These are phyloP conservation scores for Cartodere bifasciata DNA, from an alignment of 2,888 invertebrate species.

Conservation along the genomic window DNA sequence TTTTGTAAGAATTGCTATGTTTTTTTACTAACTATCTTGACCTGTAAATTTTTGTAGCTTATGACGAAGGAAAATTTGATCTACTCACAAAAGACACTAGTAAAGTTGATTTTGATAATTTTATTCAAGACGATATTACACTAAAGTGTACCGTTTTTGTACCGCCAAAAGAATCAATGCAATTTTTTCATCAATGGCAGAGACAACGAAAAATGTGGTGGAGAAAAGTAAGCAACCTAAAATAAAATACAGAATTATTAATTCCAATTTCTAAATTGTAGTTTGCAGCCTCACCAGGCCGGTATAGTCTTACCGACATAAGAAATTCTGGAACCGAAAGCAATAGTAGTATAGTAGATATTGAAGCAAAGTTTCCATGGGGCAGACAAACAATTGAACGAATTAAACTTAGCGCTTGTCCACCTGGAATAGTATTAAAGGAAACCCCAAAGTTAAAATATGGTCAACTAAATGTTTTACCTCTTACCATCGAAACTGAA, in stretches of 20 bases:
- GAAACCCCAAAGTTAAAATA: no score
- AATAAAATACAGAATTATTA: conserved; percentile 11
- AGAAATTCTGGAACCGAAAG: conserved; percentile 33
- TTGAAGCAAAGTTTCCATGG: conserved; percentile 52
- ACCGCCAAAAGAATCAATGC: conserved; percentile 40
- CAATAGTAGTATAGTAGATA: conserved; percentile 40
- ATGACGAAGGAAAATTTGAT: no score
- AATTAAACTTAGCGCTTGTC: conserved; percentile 36
- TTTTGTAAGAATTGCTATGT: no score
- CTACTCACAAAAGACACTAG: not conserved
- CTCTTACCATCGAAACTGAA: conserved; percentile 36
- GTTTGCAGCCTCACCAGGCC: conserved; percentile 59
- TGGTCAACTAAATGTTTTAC: no score
- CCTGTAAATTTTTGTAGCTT: no score
- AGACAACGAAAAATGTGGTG: conserved; percentile 73
- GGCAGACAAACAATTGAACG: conserved; percentile 51
- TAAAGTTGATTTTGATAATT: conserved; percentile 9
- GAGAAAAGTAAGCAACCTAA: conserved; percentile 49
- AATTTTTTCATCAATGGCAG: conserved; percentile 63
- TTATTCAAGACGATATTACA: conserved; percentile 15
- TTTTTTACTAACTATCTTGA: no score
- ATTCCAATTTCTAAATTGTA: conserved; percentile 26
- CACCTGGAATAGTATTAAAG: no score
- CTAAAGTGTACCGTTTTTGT: conserved; percentile 36
- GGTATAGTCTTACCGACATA: conserved; percentile 51